Conservation (phyloP, 2,888 invertebrate species). For the Deilephila elpenor region DNA sequence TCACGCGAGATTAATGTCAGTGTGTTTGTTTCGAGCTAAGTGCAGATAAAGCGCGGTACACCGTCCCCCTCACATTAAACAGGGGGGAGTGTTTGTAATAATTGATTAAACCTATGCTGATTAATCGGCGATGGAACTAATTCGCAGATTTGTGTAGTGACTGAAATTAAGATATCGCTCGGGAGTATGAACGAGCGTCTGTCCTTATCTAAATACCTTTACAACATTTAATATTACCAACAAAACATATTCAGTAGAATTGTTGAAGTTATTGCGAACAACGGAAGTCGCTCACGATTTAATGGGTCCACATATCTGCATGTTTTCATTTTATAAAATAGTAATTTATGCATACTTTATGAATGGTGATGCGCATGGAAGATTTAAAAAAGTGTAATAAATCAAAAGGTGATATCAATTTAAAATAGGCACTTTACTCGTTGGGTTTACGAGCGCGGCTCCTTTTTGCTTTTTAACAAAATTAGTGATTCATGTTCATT, state of each 20-base stretch:
- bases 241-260: no score
- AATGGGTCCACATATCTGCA: background rate
- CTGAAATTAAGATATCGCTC: conserved; percentile 5
- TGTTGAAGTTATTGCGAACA: background rate
- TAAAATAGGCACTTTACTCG: conserved; percentile 7
- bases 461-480: conserved; percentile 25
- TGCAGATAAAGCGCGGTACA: conserved; percentile 55
- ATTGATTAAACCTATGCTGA: conserved; percentile 63
- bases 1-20: conserved; percentile 18
- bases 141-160: conserved; percentile 11
- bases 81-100: conserved; percentile 65
- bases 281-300: background rate
- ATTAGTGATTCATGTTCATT: conserved; percentile 28
- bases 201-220: background rate
- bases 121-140: conserved; percentile 23
- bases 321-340: background rate
- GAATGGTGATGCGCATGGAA: background rate
- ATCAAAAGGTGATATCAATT: conserved; percentile 18
- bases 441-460: conserved; percentile 14
- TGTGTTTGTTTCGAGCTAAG: conserved; percentile 43
- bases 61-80: conserved; percentile 60
- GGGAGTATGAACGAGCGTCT: background rate
- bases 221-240: no score
- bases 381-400: conserved; percentile 3
- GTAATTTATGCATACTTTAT: background rate